A percentile compares a stretch with the other conserved stretches of the same genome.
These are phyloP conservation scores for Nansenia antarctica DNA, from an alignment of 2,113 vertebrate species.

Conservation along the genomic window DNA sequence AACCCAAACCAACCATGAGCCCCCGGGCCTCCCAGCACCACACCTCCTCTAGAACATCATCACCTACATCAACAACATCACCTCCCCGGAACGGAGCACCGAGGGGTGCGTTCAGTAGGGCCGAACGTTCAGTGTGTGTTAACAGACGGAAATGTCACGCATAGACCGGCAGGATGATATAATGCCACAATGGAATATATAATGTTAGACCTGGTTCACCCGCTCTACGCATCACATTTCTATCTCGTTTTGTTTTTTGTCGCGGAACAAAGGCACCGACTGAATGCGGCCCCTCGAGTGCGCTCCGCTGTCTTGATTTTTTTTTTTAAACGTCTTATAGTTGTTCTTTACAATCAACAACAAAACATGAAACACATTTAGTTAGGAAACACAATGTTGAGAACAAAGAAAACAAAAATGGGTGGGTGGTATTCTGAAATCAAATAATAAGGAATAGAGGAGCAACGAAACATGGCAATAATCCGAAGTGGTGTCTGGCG, in stretches of 20 bases:
- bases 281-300: constrained; percentile 51
- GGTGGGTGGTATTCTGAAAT: constrained; percentile 44
- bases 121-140: constrained; percentile 32
- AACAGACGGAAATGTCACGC: constrained; percentile 35
- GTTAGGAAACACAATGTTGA: constrained; percentile 54
- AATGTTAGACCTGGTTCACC: constrained; percentile 26
- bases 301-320: constrained; percentile 25
- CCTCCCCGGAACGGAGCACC: constrained; percentile 55
- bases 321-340: constrained; percentile 14
- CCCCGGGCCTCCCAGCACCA: constrained; percentile 54
- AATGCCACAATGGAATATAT: not conserved
- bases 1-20: constrained; percentile 47
- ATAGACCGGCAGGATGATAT: constrained; percentile 8
- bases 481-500: constrained; percentile 70
- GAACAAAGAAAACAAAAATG: constrained; percentile 35
- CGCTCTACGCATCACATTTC: constrained; percentile 27
- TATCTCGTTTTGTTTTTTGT: constrained; percentile 18
- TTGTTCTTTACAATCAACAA: constrained; percentile 49
- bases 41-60: constrained; percentile 46
- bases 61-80: constrained; percentile 49
- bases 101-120: constrained; percentile 53
- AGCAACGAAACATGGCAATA: constrained; percentile 66
- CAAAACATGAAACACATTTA: constrained; percentile 60
- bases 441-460: constrained; percentile 52
- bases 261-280: constrained; percentile 29